Evolutionary conservation across 2,113 vertebrate species (phyloP).

Genomic region (Lycaon pictus): DNA sequence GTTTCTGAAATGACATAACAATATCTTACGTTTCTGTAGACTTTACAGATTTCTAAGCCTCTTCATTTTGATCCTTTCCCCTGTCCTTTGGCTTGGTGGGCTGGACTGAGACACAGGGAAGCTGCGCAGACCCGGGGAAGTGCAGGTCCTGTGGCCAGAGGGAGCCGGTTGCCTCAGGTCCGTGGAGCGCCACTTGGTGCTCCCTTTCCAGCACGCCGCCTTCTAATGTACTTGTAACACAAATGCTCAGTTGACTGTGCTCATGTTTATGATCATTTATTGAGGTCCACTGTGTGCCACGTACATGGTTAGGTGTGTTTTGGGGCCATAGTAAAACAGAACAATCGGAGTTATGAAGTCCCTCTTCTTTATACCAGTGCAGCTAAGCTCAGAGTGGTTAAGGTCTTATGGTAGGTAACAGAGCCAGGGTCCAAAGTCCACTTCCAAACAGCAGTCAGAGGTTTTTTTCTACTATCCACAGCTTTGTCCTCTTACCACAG

Average conservation of each 20-base stretch:
- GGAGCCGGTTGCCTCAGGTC: too few relatives aligned
- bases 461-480: rapidly evolving
- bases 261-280: rapidly evolving
- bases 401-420: rapidly evolving
- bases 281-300: neutral
- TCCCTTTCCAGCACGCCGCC: neutral
- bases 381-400: neutral
- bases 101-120: neutral
- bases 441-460: neutral
- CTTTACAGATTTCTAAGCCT: neutral
- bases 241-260: rapidly evolving
- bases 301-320: rapidly evolving
- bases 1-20: neutral
- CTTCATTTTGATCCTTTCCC: rapidly evolving
- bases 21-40: rapidly evolving
- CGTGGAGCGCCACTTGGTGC: too few relatives aligned
- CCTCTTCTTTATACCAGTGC: neutral
- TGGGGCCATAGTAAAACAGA: neutral
- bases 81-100: neutral
- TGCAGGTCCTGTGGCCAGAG: neutral
- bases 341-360: rapidly evolving
- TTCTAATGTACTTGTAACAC: rapidly evolving
- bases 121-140: neutral
- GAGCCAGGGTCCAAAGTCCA: neutral
- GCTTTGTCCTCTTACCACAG: rapidly evolving